phyloP scores from a whole-genome alignment of 2,113 vertebrate species.

The Chionodraco myersi region DNA sequence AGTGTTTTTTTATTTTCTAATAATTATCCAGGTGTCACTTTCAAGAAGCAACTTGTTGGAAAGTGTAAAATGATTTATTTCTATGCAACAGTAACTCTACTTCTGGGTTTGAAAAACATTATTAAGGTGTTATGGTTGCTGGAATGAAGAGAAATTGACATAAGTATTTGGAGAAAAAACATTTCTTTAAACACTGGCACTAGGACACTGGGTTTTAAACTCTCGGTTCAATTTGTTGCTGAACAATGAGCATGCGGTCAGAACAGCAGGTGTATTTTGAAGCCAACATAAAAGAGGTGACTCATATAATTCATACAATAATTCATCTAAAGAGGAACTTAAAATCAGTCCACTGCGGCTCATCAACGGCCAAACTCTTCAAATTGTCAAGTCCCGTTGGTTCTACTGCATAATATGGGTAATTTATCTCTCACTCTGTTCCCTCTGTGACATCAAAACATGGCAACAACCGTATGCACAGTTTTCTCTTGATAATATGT shows the following conservation, averaged over 20 bases:
- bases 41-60: neutral
- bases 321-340: neutral
- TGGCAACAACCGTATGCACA: neutral
- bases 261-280: neutral
- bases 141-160: neutral
- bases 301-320: neutral
- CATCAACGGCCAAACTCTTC: neutral
- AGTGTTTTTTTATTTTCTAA: slow-evolving; percentile 41
- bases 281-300: neutral
- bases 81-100: neutral
- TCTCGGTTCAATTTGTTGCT: neutral
- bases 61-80: neutral
- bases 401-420: neutral
- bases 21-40: slow-evolving; percentile 8
- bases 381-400: neutral
- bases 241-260: neutral
- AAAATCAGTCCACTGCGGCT: neutral
- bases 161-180: neutral
- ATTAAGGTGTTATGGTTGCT: neutral
- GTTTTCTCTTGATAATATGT: too few relatives aligned
- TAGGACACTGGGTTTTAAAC: neutral
- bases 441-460: neutral
- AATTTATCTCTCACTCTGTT: neutral
- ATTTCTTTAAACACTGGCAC: neutral
- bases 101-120: neutral